Percentiles rank a stretch among this genome's conserved stretches.
These are phyloP conservation scores for Cygnus buccinator DNA, from an alignment of 2,113 vertebrate genomes.

Conservation along the genomic window DNA sequence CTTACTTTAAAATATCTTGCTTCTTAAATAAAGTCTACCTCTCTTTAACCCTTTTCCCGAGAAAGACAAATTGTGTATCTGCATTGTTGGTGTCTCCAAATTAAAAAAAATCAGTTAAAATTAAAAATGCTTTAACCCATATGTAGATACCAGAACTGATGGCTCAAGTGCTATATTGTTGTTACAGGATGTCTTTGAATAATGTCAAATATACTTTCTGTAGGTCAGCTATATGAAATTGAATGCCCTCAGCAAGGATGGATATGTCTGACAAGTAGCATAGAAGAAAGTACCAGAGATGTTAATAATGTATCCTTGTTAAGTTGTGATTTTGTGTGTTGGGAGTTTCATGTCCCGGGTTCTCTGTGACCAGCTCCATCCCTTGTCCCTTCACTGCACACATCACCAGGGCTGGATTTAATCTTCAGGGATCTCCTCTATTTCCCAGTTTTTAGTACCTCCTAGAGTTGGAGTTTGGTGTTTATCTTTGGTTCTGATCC, in stretches of 20 bases:
- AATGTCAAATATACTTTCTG: not conserved
- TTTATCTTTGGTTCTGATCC: not conserved
- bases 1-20: not conserved
- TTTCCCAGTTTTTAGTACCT: not conserved
- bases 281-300: not conserved
- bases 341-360: not conserved
- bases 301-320: not conserved
- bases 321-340: not conserved
- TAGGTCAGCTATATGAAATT: not conserved
- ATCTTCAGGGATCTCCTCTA: not conserved
- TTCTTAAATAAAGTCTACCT: not conserved
- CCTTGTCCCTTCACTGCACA: not conserved
- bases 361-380: not conserved
- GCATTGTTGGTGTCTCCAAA: not conserved
- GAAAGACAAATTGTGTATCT: not conserved
- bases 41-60: not conserved
- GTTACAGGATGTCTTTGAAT: not conserved
- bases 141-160: not conserved
- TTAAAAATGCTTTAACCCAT: not conserved
- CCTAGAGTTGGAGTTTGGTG: not conserved
- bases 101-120: not conserved
- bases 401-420: not conserved
- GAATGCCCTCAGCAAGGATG: not conserved
- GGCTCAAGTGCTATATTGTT: not conserved
- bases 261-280: accelerated